Evolutionary conservation across 92 coral and sea anemone species (phyloP).

Genomic region (Palythoa grandiflora): DNA sequence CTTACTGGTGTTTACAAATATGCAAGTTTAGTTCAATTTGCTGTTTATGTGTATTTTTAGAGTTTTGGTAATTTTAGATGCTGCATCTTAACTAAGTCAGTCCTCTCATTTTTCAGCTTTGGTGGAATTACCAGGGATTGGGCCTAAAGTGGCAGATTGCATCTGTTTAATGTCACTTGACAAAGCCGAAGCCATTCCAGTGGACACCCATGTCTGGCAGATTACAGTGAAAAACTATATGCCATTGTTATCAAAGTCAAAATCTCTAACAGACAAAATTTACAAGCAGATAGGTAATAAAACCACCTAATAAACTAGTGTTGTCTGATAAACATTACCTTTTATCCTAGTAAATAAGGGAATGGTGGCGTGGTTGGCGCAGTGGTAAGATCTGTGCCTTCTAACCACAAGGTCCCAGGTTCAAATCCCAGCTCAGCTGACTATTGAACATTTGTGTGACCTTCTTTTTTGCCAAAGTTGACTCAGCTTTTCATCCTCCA

Average conservation of each 20-base stretch:
- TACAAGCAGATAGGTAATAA: conserved; percentile 88
- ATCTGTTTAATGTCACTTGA: conserved; percentile 97
- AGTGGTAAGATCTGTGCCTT: no score
- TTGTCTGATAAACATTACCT: background rate
- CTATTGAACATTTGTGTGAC: no score
- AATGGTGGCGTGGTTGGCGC: no score
- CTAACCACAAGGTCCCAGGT: no score
- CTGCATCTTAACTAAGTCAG: background rate
- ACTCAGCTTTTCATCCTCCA: no score
- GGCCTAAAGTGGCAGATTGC: conserved; percentile 99
- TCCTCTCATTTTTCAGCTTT: conserved; percentile 65
- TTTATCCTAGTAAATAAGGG: background rate
- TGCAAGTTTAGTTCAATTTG: background rate
- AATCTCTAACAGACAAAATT: conserved; percentile 86
- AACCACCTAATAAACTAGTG: background rate
- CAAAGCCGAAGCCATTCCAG: conserved; percentile 92
- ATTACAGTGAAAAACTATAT: conserved; percentile 82
- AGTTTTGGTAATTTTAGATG: background rate
- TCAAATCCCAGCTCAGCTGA: no score
- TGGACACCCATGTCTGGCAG: conserved; percentile 99
- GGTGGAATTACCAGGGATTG: conserved; percentile 94
- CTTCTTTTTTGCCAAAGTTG: no score
- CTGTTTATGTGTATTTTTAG: background rate
- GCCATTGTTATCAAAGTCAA: conserved; percentile 73
- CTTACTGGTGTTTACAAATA: background rate